phyloP scores from a whole-genome alignment of 2,113 vertebrate species.

The Callithrix jacchus region DNA sequence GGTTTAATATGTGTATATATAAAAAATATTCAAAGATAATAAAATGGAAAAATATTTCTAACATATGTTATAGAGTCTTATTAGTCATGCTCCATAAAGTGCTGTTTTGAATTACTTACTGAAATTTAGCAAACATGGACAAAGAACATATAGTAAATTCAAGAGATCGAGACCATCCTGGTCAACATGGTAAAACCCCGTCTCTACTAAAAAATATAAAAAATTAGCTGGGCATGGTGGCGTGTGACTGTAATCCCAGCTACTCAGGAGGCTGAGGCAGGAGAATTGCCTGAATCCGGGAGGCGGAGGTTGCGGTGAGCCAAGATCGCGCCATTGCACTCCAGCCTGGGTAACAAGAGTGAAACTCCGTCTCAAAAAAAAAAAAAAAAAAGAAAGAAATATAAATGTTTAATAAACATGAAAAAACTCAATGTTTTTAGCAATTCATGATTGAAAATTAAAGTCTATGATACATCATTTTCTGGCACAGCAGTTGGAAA shows the following conservation, averaged over 20 bases:
- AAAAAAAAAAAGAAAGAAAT: no score
- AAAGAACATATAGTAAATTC: not conserved
- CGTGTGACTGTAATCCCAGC: no score
- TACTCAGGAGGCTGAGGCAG: no score
- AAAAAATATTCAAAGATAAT: not conserved
- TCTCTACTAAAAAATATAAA: no score
- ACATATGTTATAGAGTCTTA: not conserved
- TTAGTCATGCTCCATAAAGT: not conserved
- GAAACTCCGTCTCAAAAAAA: no score
- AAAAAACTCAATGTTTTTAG: not conserved
- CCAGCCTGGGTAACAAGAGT: no score
- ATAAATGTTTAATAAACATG: not conserved
- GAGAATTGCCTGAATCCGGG: no score
- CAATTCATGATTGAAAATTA: not conserved
- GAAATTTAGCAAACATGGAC: not conserved
- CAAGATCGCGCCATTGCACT: no score
- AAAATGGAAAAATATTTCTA: not conserved
- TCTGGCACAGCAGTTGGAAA: not conserved
- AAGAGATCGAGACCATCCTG: no score
- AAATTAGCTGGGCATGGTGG: no score
- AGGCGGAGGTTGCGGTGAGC: no score
- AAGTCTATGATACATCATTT: not conserved
- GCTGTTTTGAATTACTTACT: not conserved
- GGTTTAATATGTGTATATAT: not conserved
- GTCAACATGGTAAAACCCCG: no score